Evolutionary conservation across 2,113 vertebrate species (phyloP).

Genomic region (Heloderma charlesbogerti): DNA sequence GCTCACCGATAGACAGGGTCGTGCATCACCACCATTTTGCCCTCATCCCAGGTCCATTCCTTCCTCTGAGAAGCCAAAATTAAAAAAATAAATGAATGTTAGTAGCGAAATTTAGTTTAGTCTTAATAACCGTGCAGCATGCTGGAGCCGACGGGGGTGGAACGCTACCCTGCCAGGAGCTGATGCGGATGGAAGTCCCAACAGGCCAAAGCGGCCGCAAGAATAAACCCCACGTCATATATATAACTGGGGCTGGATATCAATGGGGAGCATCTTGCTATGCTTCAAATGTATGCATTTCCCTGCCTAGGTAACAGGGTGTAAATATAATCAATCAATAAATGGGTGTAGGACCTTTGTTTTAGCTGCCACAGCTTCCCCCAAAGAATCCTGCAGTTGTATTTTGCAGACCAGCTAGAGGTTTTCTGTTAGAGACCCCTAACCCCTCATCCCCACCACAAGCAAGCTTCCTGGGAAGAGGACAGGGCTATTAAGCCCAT

Average conservation of each 20-base stretch:
- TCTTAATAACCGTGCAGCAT: neutral
- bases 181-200: neutral
- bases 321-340: too few species aligned
- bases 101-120: neutral
- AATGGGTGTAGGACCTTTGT: neutral
- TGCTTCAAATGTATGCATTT: neutral
- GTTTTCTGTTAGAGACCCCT: neutral
- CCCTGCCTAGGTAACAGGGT: neutral
- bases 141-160: too few species aligned
- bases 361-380: neutral
- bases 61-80: constrained; percentile 78
- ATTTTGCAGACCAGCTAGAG: neutral
- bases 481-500: neutral
- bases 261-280: neutral
- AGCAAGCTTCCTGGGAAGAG: neutral
- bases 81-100: neutral
- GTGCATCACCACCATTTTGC: constrained; percentile 87
- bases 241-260: too few species aligned
- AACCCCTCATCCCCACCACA: neutral
- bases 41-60: constrained; percentile 88
- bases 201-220: neutral
- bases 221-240: neutral
- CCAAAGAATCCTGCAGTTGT: neutral
- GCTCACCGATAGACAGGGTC: constrained; percentile 85
- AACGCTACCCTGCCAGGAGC: neutral